Base-by-base conservation (phyloP, 2,888 invertebrate genomes). In the Dilophus febrilis region DNA sequence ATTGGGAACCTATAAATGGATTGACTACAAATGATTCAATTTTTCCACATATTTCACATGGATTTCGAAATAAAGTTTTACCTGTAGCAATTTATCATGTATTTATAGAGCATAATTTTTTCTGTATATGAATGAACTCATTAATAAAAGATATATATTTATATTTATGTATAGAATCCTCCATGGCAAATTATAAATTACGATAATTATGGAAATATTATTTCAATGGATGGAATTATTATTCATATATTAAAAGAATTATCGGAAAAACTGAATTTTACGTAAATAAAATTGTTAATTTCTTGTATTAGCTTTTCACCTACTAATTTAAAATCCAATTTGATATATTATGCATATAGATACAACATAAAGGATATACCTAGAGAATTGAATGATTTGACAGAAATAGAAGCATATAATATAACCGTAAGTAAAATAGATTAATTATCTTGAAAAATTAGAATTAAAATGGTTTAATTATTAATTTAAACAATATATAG, bases 211-310 rank as follows among this genome's bases (percentile, higher is more conserved):
- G 77, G 76, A 0, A 56, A 66, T 1, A 61, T 73, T 1, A 57
- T 67, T 0, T 65, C 67, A 39, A 77, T 75, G 50, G 65, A 67
- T 2, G 88, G 88, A 2, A 65, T 88, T 32, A 70, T 82, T 17
- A 83, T 88, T 51, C 84, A 88, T 51, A 74, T 90, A 34, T 57
- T 90, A 1, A 70, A 77, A 41, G 79, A 86, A 51, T 59, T 90
- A 19, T 72, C 83, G 0, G 69, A 65, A 34, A 78, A 71, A 49
- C 67, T 90, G 40, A 91, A 91, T 55, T 90, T 91, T 51, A 81
- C 84, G 62, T 84, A 71, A 64, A 63, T 49, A 38, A 27, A 12
- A 12, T 10, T 37, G 13, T 4, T n/a, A 4, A 7, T 22, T 35
- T n/a, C n/a, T 4, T 35, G 4, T 8, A 35, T 22, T n/a, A 3